These are phyloP conservation scores for Automeris io DNA, from an alignment of 2,888 invertebrate species.

Conservation along the genomic window DNA sequence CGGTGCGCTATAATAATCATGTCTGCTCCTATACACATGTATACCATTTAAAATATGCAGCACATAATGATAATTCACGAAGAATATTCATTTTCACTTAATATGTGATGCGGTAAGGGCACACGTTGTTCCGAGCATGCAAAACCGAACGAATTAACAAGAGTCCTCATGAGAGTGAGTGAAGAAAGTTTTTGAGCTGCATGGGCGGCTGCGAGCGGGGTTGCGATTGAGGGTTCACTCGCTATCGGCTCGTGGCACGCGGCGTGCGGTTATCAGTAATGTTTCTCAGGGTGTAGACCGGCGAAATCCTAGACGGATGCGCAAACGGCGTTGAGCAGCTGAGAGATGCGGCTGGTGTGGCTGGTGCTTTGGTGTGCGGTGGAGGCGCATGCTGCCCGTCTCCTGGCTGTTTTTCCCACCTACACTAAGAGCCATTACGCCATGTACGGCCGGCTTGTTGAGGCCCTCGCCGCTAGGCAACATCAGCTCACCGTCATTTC, in stretches of 20 bases:
- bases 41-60: not conserved
- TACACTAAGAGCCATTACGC: constrained; percentile 74
- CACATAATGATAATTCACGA: not conserved
- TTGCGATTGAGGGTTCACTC: constrained; percentile 11
- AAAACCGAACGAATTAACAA: constrained; percentile 1
- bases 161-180: not conserved
- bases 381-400: constrained; percentile 46
- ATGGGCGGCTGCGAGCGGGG: constrained; percentile 10
- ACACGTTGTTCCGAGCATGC: not conserved
- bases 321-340: constrained; percentile 48
- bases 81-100: not conserved
- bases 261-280: constrained; percentile 30
- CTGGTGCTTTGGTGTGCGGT: constrained; percentile 35
- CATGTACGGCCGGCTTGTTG: constrained; percentile 67
- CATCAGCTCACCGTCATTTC: constrained; percentile 67
- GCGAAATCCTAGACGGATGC: constrained; percentile 22
- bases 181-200: not conserved
- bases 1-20: not conserved
- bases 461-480: constrained; percentile 54
- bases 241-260: constrained; percentile 9
- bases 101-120: not conserved
- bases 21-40: not conserved
- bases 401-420: constrained; percentile 68
- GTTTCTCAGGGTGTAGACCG: constrained; percentile 21
- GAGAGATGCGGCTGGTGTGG: constrained; percentile 55